Evolutionary conservation across 2,113 vertebrate genomes (phyloP), one percentile per base, ranked within the genome.

Genomic region (Archocentrus centrarchus): DNA sequence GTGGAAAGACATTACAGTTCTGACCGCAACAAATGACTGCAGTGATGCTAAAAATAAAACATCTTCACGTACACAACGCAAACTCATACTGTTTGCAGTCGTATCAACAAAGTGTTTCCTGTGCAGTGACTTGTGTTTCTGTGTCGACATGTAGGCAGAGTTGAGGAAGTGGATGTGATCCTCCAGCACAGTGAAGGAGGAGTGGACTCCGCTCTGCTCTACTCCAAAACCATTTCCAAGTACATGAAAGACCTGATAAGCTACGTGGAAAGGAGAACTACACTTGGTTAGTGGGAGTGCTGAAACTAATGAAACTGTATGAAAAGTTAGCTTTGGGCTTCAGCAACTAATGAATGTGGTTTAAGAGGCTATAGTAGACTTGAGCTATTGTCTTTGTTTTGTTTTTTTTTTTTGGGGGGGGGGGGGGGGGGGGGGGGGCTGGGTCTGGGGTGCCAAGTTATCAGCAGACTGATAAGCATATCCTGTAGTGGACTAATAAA

Each of bases 221-320:
- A 99, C 0, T 94, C 98, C 85, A 99, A 99, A 90, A 96, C 88
- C 84, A 96, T 99, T 89, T 96, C 98, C 87, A 99, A 97, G 86
- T 99, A 99, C 95, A 97, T 99, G 95, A 99, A 99, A 93, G 98
- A 99, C 87, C 94, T 99, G 80, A 97, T 97, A 0, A 87, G 77
- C 41, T 99, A 98, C 77, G 93, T 98, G 94, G 98, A 99, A 92
- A 99, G 97, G 90, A 96, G 97, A 66, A 96, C 88, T 0, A 59
- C 89, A 0, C 92, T 99, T 82, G 98, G 98, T 99, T 81, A 94
- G 96, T 4, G 7, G 44, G 30, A 15, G 41, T 27, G 39, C 11
- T 2, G 44, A 70, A 53, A 70, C 66, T 70, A 70, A 70, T 2
- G 66, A 53, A 70, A 73, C 66, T 70, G 27, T 15, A 4, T 47